A percentile compares a stretch with the other conserved stretches of the same genome.
These are phyloP conservation scores for Erpornis zantholeuca DNA, from an alignment of 2,113 vertebrate species.

Conservation along the genomic window DNA sequence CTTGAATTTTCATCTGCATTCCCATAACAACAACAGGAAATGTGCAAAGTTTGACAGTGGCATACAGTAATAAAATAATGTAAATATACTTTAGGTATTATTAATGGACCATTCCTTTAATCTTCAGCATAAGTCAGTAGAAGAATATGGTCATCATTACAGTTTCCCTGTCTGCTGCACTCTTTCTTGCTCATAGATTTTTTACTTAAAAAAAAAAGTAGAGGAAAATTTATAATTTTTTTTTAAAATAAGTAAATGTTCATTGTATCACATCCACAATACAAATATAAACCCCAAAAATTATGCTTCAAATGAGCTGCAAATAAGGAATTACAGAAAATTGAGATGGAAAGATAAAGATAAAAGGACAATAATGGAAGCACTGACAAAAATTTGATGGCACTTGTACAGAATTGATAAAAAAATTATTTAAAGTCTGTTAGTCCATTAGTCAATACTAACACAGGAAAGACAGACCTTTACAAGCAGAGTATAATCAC, in stretches of 20 bases:
- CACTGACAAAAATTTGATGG: not conserved
- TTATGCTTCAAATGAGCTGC: not conserved
- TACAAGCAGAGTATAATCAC: not conserved
- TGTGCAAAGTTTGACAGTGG: not conserved
- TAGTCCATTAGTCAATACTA: not conserved
- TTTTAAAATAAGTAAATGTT: not conserved
- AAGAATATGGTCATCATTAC: not conserved
- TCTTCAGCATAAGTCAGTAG: not conserved
- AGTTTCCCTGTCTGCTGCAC: not conserved
- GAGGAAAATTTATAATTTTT: not conserved
- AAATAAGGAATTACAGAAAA: not conserved
- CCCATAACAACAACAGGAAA: not conserved
- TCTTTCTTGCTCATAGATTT: not conserved
- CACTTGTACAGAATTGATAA: not conserved
- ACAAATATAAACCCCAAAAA: not conserved
- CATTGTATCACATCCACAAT: not conserved
- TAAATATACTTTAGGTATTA: not conserved
- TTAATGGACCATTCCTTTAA: not conserved
- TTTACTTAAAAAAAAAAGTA: not conserved
- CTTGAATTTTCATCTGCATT: not conserved
- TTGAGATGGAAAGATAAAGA: not conserved
- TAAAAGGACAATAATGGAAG: not conserved
- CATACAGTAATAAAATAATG: not conserved
- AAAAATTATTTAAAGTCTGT: not conserved
- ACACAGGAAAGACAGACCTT: not conserved